Conservation (phyloP, 2,113 vertebrate species). For the Oryzias curvinotus region DNA sequence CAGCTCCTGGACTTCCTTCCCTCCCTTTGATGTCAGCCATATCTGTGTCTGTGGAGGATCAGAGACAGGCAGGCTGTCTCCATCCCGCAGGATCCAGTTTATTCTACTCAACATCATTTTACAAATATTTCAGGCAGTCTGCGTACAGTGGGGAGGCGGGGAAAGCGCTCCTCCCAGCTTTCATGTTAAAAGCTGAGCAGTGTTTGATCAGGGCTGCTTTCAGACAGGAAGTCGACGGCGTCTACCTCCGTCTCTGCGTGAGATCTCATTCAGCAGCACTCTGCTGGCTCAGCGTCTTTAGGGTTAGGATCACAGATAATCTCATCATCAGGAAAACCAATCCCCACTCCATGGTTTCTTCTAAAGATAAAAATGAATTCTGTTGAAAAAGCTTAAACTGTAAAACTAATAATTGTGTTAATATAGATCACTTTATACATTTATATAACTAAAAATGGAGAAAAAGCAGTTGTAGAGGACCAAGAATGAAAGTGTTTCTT, state of each 20-base stretch:
- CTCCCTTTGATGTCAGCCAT: constrained; percentile 60
- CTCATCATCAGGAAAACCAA: too few relatives aligned
- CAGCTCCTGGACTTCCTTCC: constrained; percentile 41
- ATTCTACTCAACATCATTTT: constrained; percentile 26
- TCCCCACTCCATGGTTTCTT: too few relatives aligned
- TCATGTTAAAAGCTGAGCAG: constrained; percentile 18
- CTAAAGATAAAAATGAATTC: too few relatives aligned
- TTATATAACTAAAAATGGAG: too few relatives aligned
- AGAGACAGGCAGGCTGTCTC: constrained; percentile 62
- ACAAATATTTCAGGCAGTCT: constrained; percentile 6
- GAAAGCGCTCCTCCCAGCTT: constrained; percentile 9
- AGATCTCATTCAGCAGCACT: constrained; percentile 1
- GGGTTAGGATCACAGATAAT: background rate
- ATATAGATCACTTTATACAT: too few relatives aligned
- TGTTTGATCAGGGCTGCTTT: constrained; percentile 17
- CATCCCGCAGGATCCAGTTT: constrained; percentile 26
- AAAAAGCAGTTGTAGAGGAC: too few relatives aligned
- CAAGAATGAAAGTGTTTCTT: too few relatives aligned
- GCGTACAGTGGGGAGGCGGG: background rate
- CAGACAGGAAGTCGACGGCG: constrained; percentile 6
- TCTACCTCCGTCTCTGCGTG: constrained; percentile 11
- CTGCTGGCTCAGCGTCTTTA: background rate
- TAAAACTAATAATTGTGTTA: too few relatives aligned
- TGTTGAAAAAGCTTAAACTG: too few relatives aligned
- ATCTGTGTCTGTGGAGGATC: constrained; percentile 36